Conservation (phyloP, 2,113 vertebrate species). For the Micromys minutus region DNA sequence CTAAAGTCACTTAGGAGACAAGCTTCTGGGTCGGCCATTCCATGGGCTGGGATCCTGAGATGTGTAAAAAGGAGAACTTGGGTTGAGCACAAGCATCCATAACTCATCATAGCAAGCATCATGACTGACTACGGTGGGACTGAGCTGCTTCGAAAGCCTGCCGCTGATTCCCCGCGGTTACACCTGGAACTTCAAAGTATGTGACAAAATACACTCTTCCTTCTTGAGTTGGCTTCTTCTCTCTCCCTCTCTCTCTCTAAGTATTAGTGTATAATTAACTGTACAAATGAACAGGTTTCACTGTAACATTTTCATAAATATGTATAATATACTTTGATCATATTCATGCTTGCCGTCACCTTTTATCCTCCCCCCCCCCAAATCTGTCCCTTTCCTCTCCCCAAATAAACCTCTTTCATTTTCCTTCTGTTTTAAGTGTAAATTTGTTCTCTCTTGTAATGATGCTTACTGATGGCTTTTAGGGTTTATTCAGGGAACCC, state of each 20-base stretch:
- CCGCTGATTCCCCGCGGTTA: background rate
- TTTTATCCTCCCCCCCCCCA: too few relatives aligned
- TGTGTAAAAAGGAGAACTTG: background rate
- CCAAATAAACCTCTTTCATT: background rate
- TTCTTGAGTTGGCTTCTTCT: background rate
- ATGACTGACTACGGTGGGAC: background rate
- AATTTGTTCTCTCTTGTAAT: background rate
- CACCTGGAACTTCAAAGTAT: background rate
- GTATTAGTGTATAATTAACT: background rate
- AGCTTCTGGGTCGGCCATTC: background rate
- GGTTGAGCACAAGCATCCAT: background rate
- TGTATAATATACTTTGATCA: background rate
- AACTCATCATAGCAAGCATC: too few relatives aligned
- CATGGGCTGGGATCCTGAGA: background rate
- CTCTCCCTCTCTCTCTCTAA: background rate
- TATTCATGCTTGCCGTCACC: background rate
- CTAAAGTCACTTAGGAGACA: background rate
- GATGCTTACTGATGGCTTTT: background rate
- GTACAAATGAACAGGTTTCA: background rate
- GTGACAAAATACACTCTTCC: background rate
- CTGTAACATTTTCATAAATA: background rate
- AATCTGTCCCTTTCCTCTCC: background rate
- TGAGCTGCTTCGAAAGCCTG: background rate
- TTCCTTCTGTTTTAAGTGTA: background rate
- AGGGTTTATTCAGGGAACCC: background rate